phyloP scores from a whole-genome alignment of 2,113 vertebrate species.

The Malurus cyaneus region DNA sequence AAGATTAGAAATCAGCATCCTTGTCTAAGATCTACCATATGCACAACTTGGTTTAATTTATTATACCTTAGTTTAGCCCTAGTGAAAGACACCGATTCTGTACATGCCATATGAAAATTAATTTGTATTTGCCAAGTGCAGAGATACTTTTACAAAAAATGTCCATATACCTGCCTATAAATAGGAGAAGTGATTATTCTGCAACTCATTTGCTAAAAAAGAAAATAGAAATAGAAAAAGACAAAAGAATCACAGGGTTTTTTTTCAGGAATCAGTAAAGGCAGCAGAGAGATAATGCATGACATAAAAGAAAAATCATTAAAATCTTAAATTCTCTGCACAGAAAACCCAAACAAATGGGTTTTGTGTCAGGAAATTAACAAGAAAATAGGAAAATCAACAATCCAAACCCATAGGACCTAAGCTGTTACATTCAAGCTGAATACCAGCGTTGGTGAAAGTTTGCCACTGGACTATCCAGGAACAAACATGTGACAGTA shows the following conservation, averaged over 20 bases:
- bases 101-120: neutral
- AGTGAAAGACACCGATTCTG: neutral
- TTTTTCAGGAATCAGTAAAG: neutral
- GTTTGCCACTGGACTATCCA: neutral
- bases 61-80: neutral
- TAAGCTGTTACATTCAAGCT: neutral
- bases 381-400: neutral
- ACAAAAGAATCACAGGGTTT: neutral
- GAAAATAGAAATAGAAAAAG: neutral
- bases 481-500: neutral
- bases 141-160: neutral
- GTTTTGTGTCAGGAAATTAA: neutral
- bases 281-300: neutral
- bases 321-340: neutral
- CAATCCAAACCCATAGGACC: neutral
- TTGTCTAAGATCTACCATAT: neutral
- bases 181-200: neutral
- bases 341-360: neutral
- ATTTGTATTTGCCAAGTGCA: neutral
- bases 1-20: neutral
- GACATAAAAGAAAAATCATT: neutral
- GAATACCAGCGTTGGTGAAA: accelerated
- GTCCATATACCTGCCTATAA: neutral
- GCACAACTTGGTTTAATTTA: neutral
- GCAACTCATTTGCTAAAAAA: neutral